Base-by-base conservation (phyloP, 2,113 vertebrate species). In the Limnothrissa miodon region DNA sequence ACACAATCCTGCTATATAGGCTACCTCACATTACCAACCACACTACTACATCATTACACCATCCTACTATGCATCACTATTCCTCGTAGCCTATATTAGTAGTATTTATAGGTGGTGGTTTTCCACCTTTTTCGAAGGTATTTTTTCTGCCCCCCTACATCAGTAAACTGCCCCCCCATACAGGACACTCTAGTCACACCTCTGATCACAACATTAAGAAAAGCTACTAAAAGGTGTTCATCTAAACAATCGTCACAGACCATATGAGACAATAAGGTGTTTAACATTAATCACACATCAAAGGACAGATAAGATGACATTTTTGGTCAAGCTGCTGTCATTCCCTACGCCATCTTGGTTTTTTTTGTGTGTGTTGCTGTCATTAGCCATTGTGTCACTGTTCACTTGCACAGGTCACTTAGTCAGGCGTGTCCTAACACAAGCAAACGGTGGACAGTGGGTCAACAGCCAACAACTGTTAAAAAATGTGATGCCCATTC, bases 401-500 rank as follows among this genome's bases (percentile, higher is more conserved):
- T 29, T 36, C 15, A 36, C 5, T 29, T 2, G 11, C 66, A 33
- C 66, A 33, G 66, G 29, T 74, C 66, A 74, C 29, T 74, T 33
- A 13, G 25, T 74, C 29, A 39, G 66, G 66, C 15, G 33, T 74
- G 25, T 36, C 66, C 66, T 74, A 36, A 36, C 13, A 4, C 29
- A 74, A 33, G 15, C 13, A 74, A 15, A 33, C 29, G 13, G 33
- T 17, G 29, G 66, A 2, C 4, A 0, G 66, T 4, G 13, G 66
- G 29, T 74, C 66, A 33, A 36, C 66, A 17, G 66, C 66, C 29
- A 33, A 5, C 29, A 36, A 36, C 66, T 36, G 66, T 74, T 74
- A 74, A 74, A 74, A 39, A 74, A 36, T 74, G 29, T 36, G 29
- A 74, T 74, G 66, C 25, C 66, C 66, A 74, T 74, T 74, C 66